Percentiles rank a stretch among this genome's conserved stretches.
Evolutionary conservation across 1,140 invertebrate species (phyloP).

Genomic region (Forficula auricularia): DNA sequence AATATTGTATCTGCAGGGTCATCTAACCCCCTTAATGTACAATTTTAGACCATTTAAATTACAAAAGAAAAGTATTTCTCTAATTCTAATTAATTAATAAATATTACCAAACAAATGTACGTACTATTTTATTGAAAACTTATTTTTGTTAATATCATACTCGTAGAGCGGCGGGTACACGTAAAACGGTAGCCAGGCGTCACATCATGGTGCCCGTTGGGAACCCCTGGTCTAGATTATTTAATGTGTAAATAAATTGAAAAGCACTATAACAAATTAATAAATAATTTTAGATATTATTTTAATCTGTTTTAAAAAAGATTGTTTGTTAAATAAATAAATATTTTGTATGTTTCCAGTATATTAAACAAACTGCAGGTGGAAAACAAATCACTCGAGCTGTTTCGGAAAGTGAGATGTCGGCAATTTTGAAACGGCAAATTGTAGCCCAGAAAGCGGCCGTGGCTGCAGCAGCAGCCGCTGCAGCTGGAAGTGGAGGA

Average conservation of each 20-base stretch:
- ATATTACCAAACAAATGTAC: too few species aligned
- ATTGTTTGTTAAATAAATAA: not conserved
- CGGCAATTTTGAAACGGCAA: conserved; percentile 47
- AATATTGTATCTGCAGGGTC: too few species aligned
- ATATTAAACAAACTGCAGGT: conserved; percentile 21
- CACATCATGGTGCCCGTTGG: conserved; percentile 2
- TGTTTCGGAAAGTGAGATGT: conserved; percentile 49
- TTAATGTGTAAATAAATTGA: not conserved
- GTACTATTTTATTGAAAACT: too few species aligned
- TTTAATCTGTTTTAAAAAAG: not conserved
- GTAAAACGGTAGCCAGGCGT: too few species aligned
- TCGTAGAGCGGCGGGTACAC: too few species aligned
- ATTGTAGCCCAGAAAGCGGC: conserved; percentile 38
- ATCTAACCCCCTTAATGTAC: too few species aligned
- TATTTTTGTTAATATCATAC: too few species aligned
- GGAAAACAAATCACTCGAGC: conserved; percentile 26
- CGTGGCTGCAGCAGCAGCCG: conserved; percentile 26
- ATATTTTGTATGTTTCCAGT: conserved; percentile 16
- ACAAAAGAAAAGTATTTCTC: too few species aligned
- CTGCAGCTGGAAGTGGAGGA: conserved; percentile 19
- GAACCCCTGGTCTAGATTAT: not conserved
- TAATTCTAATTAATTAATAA: too few species aligned
- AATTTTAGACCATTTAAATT: too few species aligned
- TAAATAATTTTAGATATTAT: not conserved
- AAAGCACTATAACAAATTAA: not conserved